Percentiles rank a stretch among this genome's conserved stretches.
phyloP scores from a whole-genome alignment of 92 coral and sea anemone genomes.

The Porites rus region DNA sequence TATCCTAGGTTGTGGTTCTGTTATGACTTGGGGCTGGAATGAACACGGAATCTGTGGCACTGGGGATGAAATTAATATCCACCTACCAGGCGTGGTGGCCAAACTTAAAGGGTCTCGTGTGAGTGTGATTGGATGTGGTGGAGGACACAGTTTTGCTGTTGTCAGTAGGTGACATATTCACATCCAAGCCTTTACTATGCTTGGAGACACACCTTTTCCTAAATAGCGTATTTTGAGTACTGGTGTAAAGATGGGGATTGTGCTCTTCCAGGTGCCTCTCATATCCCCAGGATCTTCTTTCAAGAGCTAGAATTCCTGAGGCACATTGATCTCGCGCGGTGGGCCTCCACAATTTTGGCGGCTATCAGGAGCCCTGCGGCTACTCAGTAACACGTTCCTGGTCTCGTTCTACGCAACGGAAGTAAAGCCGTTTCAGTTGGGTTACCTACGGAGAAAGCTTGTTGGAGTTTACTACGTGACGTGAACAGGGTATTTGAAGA shows the following conservation, averaged over 20 bases:
- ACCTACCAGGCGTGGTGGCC: slow-evolving; percentile 59
- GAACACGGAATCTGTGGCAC: slow-evolving; percentile 93
- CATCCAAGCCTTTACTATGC: background rate
- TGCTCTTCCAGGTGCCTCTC: too few relatives aligned
- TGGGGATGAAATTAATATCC: slow-evolving; percentile 73
- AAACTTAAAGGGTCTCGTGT: slow-evolving; percentile 21
- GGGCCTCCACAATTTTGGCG: too few relatives aligned
- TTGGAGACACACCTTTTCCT: background rate
- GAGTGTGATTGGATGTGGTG: slow-evolving; percentile 79
- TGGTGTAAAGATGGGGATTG: background rate
- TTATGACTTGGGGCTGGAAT: slow-evolving; percentile 91
- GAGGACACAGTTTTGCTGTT: slow-evolving; percentile 80
- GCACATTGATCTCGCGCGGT: too few relatives aligned
- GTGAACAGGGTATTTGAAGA: too few relatives aligned
- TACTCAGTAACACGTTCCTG: too few relatives aligned
- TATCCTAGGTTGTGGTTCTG: slow-evolving; percentile 59
- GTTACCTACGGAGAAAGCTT: too few relatives aligned
- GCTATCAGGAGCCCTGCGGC: too few relatives aligned
- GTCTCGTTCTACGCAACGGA: too few relatives aligned
- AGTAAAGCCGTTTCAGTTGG: too few relatives aligned
- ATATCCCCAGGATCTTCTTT: too few relatives aligned
- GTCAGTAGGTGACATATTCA: slow-evolving; percentile 6
- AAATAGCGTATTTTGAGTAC: background rate
- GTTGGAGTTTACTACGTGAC: too few relatives aligned
- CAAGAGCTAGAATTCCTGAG: too few relatives aligned